Evolutionary conservation across 2,113 vertebrate genomes (phyloP).

Genomic region (Rhegmatorhina hoffmannsi): DNA sequence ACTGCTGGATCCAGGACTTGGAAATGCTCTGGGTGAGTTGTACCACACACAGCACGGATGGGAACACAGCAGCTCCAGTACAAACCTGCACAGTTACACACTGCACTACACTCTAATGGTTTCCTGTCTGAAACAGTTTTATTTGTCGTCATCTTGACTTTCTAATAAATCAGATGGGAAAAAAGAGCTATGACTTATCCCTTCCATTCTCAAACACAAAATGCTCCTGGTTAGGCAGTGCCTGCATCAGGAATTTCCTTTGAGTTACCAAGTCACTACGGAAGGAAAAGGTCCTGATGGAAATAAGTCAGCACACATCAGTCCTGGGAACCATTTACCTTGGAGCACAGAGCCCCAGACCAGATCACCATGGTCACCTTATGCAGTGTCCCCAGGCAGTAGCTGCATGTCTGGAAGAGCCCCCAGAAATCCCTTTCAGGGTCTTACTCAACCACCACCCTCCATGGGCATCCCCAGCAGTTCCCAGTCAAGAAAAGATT

Average conservation of each 20-base stretch:
- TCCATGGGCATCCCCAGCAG: background rate
- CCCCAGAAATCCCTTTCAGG: background rate
- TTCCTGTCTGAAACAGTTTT: conserved; percentile 22
- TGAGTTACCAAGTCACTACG: background rate
- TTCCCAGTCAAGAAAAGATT: background rate
- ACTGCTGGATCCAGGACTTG: background rate
- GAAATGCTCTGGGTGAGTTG: background rate
- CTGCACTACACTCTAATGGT: background rate
- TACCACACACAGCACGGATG: background rate
- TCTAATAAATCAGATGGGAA: background rate
- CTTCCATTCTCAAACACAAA: conserved; percentile 10
- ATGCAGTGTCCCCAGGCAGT: background rate
- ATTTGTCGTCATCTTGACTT: background rate
- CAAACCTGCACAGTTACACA: background rate
- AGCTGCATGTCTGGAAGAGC: background rate
- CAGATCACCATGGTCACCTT: background rate
- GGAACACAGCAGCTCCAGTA: background rate
- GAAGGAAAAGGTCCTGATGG: conserved; percentile 21
- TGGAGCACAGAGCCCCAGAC: background rate
- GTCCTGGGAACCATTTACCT: background rate
- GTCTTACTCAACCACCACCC: background rate
- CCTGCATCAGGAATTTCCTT: conserved; percentile 7
- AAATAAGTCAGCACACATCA: conserved; percentile 10
- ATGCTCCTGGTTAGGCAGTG: background rate
- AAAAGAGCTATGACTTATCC: background rate